phyloP scores from a whole-genome alignment of 1,140 invertebrate species.

The Oryzaephilus surinamensis region DNA sequence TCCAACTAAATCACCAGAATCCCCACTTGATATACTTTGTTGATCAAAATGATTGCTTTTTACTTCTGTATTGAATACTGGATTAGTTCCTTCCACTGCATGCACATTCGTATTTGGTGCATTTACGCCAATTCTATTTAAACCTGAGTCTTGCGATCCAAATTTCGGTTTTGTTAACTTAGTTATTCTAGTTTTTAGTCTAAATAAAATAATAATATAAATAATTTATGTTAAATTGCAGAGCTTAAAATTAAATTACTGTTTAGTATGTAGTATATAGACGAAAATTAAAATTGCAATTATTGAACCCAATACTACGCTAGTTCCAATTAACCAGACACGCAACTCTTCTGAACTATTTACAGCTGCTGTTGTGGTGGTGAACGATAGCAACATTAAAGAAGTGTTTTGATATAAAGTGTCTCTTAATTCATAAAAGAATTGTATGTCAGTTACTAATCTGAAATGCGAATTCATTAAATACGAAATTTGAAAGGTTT shows the following conservation, averaged over 20 bases:
- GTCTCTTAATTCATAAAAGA: constrained; percentile 9
- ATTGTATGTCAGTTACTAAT: constrained; percentile 15
- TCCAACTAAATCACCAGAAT: too few relatives aligned
- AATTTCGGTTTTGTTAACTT: constrained; percentile 48
- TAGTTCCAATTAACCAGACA: constrained; percentile 41
- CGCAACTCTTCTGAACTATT: constrained; percentile 32
- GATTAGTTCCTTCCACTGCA: constrained; percentile 55
- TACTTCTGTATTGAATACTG: constrained; percentile 46
- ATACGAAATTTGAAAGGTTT: neutral
- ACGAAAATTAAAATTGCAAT: constrained; percentile 39
- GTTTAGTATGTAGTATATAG: constrained; percentile 42
- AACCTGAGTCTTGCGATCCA: constrained; percentile 48
- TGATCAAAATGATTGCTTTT: constrained; percentile 40
- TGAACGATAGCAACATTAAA: constrained; percentile 6
- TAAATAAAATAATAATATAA: neutral
- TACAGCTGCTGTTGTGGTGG: constrained; percentile 17
- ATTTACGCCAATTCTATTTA: constrained; percentile 42
- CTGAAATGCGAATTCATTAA: constrained; percentile 11
- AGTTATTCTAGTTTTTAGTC: constrained; percentile 34
- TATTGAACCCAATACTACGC: constrained; percentile 38
- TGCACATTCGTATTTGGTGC: constrained; percentile 58
- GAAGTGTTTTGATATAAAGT: neutral
- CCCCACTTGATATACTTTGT: constrained; percentile 37
- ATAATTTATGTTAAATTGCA: constrained; percentile 30
- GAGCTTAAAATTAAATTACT: too few relatives aligned